A percentile compares a stretch with the other conserved stretches of the same genome.
phyloP scores from a whole-genome alignment of 1,140 invertebrate genomes.

The Drosophila novamexicana region DNA sequence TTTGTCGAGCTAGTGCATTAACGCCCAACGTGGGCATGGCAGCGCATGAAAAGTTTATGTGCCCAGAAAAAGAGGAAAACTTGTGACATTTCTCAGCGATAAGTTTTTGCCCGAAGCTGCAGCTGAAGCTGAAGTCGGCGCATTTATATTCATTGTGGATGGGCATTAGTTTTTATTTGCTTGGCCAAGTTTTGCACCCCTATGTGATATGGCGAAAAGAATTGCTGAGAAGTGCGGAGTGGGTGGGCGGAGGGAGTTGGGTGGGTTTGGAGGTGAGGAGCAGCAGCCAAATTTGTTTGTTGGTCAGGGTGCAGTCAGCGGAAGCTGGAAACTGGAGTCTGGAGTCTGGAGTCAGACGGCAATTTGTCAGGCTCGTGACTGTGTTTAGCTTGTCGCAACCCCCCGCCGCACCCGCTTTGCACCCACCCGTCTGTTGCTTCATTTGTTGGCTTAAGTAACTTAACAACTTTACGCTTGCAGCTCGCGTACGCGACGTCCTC shows the following conservation, averaged over 20 bases:
- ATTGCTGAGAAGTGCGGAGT: constrained; percentile 23
- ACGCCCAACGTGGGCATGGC: not conserved
- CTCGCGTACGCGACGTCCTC: constrained; percentile 75
- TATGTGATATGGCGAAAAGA: constrained; percentile 32
- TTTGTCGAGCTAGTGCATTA: constrained; percentile 50
- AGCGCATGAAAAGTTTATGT: constrained; percentile 22
- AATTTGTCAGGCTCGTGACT: constrained; percentile 83
- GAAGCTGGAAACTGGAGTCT: constrained; percentile 1
- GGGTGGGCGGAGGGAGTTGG: not conserved
- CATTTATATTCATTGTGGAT: constrained; percentile 74
- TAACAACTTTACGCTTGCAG: constrained; percentile 82
- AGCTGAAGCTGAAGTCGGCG: constrained; percentile 13
- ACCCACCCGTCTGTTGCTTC: constrained; percentile 47
- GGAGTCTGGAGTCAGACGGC: constrained; percentile 56
- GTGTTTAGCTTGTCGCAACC: constrained; percentile 33
- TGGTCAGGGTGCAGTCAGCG: constrained; percentile 47
- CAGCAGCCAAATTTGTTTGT: constrained; percentile 55
- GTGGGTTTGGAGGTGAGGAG: not conserved
- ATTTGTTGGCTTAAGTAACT: constrained; percentile 83
- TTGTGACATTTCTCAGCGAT: constrained; percentile 47
- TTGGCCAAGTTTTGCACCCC: constrained; percentile 52
- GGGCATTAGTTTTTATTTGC: constrained; percentile 75
- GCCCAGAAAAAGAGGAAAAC: constrained; percentile 19
- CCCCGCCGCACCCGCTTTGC: not conserved
- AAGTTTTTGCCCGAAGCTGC: constrained; percentile 16